Conservation (phyloP, 2,888 invertebrate genomes). For the Nycteola revayana region DNA sequence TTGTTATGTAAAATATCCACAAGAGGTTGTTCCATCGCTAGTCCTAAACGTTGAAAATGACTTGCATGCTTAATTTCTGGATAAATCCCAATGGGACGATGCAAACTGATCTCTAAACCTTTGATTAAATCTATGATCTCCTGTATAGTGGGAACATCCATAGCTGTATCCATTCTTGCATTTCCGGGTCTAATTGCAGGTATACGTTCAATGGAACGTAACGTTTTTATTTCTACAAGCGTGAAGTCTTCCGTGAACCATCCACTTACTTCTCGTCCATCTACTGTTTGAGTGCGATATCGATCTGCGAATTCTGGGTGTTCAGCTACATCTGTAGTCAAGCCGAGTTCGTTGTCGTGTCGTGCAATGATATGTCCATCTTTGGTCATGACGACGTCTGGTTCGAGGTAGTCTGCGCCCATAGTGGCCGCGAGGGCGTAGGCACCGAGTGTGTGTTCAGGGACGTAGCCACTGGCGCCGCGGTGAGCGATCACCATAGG, state of each 20-base stretch:
- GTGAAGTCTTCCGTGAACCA: constrained; percentile 77
- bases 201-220: constrained; percentile 65
- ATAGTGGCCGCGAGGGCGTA: constrained; percentile 69
- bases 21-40: constrained; percentile 60
- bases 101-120: constrained; percentile 55
- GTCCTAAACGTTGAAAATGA: constrained; percentile 58
- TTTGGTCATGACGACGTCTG: constrained; percentile 68
- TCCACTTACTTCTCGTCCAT: constrained; percentile 49
- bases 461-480: constrained; percentile 70
- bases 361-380: constrained; percentile 66
- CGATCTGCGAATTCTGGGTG: constrained; percentile 61
- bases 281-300: constrained; percentile 54
- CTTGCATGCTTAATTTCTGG: constrained; percentile 69
- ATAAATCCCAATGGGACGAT: constrained; percentile 61
- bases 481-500: constrained; percentile 67
- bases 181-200: constrained; percentile 63
- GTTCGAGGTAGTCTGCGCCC: constrained; percentile 72
- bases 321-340: constrained; percentile 59
- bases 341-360: constrained; percentile 66
- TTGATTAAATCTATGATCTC: constrained; percentile 69
- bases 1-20: constrained; percentile 61
- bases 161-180: constrained; percentile 56
- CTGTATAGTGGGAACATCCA: constrained; percentile 63
- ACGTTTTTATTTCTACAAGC: constrained; percentile 62
- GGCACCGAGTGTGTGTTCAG: constrained; percentile 70